Base-by-base conservation (phyloP, 2,888 invertebrate genomes). In the Eurytoma californica region DNA sequence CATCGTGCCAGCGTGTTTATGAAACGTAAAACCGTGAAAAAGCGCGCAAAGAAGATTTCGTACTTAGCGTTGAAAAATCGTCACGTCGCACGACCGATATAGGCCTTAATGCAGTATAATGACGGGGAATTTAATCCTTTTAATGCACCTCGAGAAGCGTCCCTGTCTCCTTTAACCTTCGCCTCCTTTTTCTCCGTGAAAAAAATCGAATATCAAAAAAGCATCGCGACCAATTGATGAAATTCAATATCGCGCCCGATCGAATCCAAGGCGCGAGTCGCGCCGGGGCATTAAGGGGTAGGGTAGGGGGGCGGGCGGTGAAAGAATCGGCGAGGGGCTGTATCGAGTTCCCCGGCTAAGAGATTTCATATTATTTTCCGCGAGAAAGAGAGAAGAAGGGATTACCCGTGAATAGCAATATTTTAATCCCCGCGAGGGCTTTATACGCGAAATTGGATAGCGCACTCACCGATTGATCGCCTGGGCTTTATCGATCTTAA, bases 1-100 rank as follows among this genome's bases (percentile, higher is more conserved):
- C 51, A 60, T 20, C 68, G 65, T 57, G 49, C 76, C 77, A 80
- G 78, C 51, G 81, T 89, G 88, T 89, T 89, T 89, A 89, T 88
- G 90, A 89, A 90, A 90, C 86, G 85, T 87, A 88, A 90, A 90
- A 89, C 90, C 87, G 89, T 88, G 89, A 90, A 89, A 89, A 89
- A 88, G 86, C 85, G 87, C 77, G 86, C 86, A 89, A 89, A 90
- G 89, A 87, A 88, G 89, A 89, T 90, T 89, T 86, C 82, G 80
- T 82, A 84, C 84, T 86, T 82, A 82, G 82, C 83, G 85, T 84
- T 80, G 77, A 82, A 80, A 39, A 80, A 79, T 78, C 83, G 74
- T 58, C 47, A 69, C 16, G 13, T 14, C 60, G 58, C 63, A 1
- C 16, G 24, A 76, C 74, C 61, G 28, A 63, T 20, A 63, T 13